Evolutionary conservation across 2,888 invertebrate species (phyloP), one percentile per base, ranked within the genome.

Genomic region (Rhaphigaster nebulosa): DNA sequence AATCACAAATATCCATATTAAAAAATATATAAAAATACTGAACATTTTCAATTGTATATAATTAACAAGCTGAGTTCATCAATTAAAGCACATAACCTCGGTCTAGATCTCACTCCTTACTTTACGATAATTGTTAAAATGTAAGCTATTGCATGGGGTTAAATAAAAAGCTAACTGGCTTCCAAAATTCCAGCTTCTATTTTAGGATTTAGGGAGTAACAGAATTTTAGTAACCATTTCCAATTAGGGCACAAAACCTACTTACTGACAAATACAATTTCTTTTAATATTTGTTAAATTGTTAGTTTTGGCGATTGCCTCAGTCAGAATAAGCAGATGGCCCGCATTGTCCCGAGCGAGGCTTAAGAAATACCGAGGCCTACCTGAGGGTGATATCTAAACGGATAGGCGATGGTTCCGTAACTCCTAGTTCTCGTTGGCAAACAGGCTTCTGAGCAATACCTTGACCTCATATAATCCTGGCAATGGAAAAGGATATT

Each of bases 311-410:
- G 38, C 38, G 20, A 76, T n/a, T n/a, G 41, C 84, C 45, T 84
- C 18, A 13, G 45, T 84, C 45, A 84, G 84, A 84, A 84, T 38
- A 84, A 84, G 84, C 84, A 84, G 45, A 20, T 45, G n/a, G 45
- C 15, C 45, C 45, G 45, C 26, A 45, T 84, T n/a, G n/a, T 84
- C 41, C 41, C 50, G 15, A 84, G 45, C 26, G 45, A 45, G 41
- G 45, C 45, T n/a, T 84, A 84, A 84, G 45, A 41, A 84, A 84
- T 84, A 84, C 84, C 84, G 84, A 80, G 50, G 84, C 84, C 84
- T 84, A 84, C 84, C 84, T 84, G 41, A 84, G 84, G 45, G 84
- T 84, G 84, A 84, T 84, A 84, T 84, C n/a, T 84, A 84, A 84
- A 84, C 50, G 84, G 84, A 45, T 84, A 84, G 84, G 84, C 26